Base-by-base conservation (phyloP, 2,113 vertebrate species). In the Candoia aspera region DNA sequence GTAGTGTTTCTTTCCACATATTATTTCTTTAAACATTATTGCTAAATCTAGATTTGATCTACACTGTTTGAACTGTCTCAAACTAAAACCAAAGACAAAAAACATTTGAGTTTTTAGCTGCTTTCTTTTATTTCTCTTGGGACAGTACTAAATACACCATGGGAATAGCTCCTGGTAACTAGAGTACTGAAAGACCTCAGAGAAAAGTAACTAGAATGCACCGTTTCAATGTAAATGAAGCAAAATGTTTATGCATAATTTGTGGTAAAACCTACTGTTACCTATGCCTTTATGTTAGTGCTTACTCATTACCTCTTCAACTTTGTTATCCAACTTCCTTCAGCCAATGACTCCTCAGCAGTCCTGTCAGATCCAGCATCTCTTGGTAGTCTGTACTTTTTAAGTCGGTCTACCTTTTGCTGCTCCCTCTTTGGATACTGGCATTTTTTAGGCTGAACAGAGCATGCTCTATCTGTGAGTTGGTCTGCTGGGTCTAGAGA, bases 1-100 rank as follows among this genome's bases (percentile, higher is more conserved):
- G 17, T 19, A 84, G 26, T 15, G 29, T 54, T 42, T 24, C 83
- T 84, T 84, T 37, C 59, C 46, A 64, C 68, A 3, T 0, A 0
- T 15, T n/a, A 73, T 46, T 93, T 90, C 93, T 88, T 86, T 64
- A 26, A 15, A 10, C 86, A 88, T 6, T 13, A 10, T 53, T 90
- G 3, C 54, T 54, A 68, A 90, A 58, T 29, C 37, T 21, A 1
- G 46, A 13, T 68, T 87, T 88, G 17, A 4, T 73, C 90, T 90
- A 73, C 24, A 54, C 6, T 0, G 8, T 57, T 1, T 84, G 12
- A 29, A 46, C 91, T 62, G 0, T 15, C 92, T 42, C 57, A 89
- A 90, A 89, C 37, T 8, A 59, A 85, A 89, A 90, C 12, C 73
- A 88, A 86, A 9, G 0, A 42, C 42, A 24, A 33, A 57, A 73